phyloP scores from a whole-genome alignment of 1,140 invertebrate species.

The Drosophila kikkawai region DNA sequence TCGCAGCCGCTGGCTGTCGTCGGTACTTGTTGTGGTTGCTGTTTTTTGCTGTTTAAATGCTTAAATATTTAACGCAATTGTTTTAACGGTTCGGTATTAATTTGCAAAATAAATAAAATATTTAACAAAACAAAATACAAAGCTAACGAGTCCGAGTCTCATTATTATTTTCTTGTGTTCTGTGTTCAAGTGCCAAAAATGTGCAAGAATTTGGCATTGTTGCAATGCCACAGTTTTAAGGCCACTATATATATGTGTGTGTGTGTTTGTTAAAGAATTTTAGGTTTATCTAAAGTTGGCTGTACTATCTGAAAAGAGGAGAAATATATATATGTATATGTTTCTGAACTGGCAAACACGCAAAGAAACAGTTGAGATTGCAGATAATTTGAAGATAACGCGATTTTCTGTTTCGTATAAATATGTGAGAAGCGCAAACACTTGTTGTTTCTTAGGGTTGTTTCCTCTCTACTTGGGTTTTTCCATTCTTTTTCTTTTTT shows the following conservation, averaged over 20 bases:
- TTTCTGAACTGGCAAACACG: constrained; percentile 10
- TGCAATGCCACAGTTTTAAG: constrained; percentile 32
- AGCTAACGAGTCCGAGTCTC: neutral
- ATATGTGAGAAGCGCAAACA: constrained; percentile 41
- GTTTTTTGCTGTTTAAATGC: neutral
- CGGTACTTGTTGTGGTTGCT: constrained; percentile 23
- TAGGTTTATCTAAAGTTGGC: constrained; percentile 27
- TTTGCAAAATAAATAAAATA: neutral
- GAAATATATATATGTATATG: constrained; percentile 12
- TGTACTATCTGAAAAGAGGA: constrained; percentile 17
- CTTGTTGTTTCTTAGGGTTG: constrained; percentile 45
- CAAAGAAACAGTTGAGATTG: constrained; percentile 24
- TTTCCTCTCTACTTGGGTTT: constrained; percentile 8
- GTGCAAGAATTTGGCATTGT: constrained; percentile 18
- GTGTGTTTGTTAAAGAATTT: constrained; percentile 15
- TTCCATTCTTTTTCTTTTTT: constrained; percentile 2
- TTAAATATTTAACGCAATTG: constrained; percentile 19
- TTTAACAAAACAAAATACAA: neutral
- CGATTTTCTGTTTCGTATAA: constrained; percentile 35
- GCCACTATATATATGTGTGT: neutral
- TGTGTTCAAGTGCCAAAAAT: constrained; percentile 35
- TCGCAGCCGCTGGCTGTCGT: constrained; percentile 35
- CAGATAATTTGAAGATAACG: constrained; percentile 64
- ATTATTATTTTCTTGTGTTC: constrained; percentile 34
- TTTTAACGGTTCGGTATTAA: constrained; percentile 29